Base-by-base conservation (phyloP, 2,797 vertebrate genomes). In the Sebastes baramenuke region DNA sequence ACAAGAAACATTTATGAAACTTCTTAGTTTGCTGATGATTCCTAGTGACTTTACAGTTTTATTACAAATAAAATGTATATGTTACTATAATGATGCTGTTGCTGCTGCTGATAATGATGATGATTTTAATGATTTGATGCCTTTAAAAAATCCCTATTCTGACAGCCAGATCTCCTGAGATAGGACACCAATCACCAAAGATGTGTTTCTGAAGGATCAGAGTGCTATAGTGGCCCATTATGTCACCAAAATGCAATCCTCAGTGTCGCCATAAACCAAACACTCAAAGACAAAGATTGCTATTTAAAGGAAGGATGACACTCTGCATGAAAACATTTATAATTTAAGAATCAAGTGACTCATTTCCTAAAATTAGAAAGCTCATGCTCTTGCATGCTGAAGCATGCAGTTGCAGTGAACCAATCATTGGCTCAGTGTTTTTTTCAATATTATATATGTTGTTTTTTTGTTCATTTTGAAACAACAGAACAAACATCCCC, bases 361-460 rank as follows among this genome's bases (percentile, higher is more conserved):
- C n/a, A 46, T 68, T 66, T 36, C 27, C 72, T 61, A 64, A 70
- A 62, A 67, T 56, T 49, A 66, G 27, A 67, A 67, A 67, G 25
- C 38, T 12, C 10, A n/a, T 67, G 54, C 8, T 38, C 27, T 64
- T 67, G 36, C 20, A 42, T 32, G 56, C n/a, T 32, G 38, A 75
- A 69, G n/a, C 14, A 38, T 59, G 22, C 69, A 62, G 76, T 76
- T 67, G 56, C 49, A 67, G 76, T 68, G 42, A 73, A 69, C 64
- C 46, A 81, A 83, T 83, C 66, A 67, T 20, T 75, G 71, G 74
- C 36, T 14, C 36, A 14, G 36, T 14, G 36, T 14, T 38, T 38
- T 38, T 38, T 38, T 38, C 36, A 38, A 38, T 38, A 38, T 14
- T 38, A 38, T 38, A 38, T 38, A 0, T 38, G 13, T 38, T 38